phyloP scores from a whole-genome alignment of 1,140 invertebrate genomes.

The Schlechtendalia chinensis region DNA sequence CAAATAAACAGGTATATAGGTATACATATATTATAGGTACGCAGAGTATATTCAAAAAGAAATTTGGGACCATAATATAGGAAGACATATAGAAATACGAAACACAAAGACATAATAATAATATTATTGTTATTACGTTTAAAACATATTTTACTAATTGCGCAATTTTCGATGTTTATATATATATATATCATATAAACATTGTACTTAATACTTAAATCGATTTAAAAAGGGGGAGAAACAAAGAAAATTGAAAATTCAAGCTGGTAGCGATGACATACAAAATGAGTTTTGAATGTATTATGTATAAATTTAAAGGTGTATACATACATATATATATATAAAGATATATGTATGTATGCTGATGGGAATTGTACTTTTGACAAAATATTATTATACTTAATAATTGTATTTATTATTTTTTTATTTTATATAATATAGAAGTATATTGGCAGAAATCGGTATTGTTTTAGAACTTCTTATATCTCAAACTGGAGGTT shows the following conservation, averaged over 20 bases:
- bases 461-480: neutral
- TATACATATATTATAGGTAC: neutral
- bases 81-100: conserved; percentile 13
- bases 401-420: neutral
- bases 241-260: neutral
- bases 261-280: neutral
- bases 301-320: no score
- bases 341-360: no score
- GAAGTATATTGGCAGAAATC: neutral
- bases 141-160: neutral
- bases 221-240: neutral
- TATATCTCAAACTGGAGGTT: conserved; percentile 26
- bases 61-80: conserved; percentile 1
- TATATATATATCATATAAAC: neutral
- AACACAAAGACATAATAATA: neutral
- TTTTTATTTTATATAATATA: conserved; percentile 6
- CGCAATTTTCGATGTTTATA: neutral
- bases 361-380: conserved; percentile 3
- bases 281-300: no score
- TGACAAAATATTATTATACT: neutral
- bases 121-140: conserved; percentile 7
- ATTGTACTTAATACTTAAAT: neutral
- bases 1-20: neutral
- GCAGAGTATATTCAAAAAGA: conserved; percentile 11
- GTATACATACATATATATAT: no score